A percentile compares a stretch with the other conserved stretches of the same genome.
Evolutionary conservation across 2,888 invertebrate genomes (phyloP).

Genomic region (Brachynemurus nebulosus): DNA sequence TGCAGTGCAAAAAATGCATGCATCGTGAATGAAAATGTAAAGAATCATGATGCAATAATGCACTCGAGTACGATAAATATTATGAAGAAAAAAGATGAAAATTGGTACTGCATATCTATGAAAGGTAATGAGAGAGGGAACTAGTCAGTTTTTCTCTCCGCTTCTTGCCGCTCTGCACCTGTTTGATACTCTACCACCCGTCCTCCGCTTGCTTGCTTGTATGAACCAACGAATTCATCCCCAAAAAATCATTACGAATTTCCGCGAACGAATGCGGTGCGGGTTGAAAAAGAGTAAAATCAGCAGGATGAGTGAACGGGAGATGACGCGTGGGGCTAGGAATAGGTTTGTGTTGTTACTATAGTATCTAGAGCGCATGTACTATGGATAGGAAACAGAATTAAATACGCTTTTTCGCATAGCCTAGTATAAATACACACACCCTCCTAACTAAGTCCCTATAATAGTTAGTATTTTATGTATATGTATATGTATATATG

Average conservation of each 20-base stretch:
- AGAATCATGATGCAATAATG: background rate
- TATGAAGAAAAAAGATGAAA: slow-evolving; percentile 38
- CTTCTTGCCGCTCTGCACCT: slow-evolving; percentile 17
- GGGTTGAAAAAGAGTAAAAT: slow-evolving; percentile 5
- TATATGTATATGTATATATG: background rate
- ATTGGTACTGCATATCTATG: slow-evolving; percentile 44
- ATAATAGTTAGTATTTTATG: no score
- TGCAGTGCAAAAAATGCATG: background rate
- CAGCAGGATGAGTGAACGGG: background rate
- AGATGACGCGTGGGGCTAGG: slow-evolving; percentile 10
- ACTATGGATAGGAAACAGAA: slow-evolving; percentile 11
- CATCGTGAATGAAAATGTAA: background rate
- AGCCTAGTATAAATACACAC: slow-evolving; percentile 16
- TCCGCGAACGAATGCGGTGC: slow-evolving; percentile 43
- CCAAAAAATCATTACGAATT: slow-evolving; percentile 77
- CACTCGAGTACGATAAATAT: background rate
- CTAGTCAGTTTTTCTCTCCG: slow-evolving; percentile 10
- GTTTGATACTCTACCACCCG: slow-evolving; percentile 30
- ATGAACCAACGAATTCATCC: slow-evolving; percentile 45
- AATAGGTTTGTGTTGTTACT: slow-evolving; percentile 14
- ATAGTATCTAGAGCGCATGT: slow-evolving; percentile 15
- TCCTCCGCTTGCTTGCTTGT: slow-evolving; percentile 30
- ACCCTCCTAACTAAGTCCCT: slow-evolving; percentile 10
- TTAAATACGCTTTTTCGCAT: slow-evolving; percentile 12
- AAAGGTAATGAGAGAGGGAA: slow-evolving; percentile 38